Evolutionary conservation across 2,888 invertebrate species (phyloP), one percentile per base, ranked within the genome.

Genomic region (Acrobasis suavella): DNA sequence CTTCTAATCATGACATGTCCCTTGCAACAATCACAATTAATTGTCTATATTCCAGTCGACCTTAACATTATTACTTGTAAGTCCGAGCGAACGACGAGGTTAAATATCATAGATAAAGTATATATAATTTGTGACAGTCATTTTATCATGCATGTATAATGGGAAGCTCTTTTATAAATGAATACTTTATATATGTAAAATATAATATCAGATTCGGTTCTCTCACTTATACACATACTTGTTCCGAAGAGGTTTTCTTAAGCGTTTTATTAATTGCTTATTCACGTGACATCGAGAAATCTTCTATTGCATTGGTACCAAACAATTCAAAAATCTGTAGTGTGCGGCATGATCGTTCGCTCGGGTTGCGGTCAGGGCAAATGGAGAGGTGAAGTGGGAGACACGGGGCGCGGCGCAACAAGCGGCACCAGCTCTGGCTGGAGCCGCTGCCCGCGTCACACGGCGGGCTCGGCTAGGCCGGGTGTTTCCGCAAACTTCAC

Each of bases 361-460:
- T 85, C 85, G 68, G 67, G 64, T 62, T 71, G 69, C 62, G 74
- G 89, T 89, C 89, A 90, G 77, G 90, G 84, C n/a, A 72, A 62
- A 60, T 70, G 72, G 49, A 68, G 63, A 15, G 75, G 71, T 42
- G 78, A 73, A 49, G 72, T 67, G 42, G 74, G 71, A 62, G 78
- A 66, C 17, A 75, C 58, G 62, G 65, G 82, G 80, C 15, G 81
- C 77, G 72, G 75, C 56, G 80, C 73, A 42, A 89, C 84, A 67
- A 92, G 92, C 89, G 92, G 92, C 89, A 90, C 91, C 89, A 92
- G 92, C 85, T 91, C 92, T 68, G 82, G 88, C 90, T 89, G 91
- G 89, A 78, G 91, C 91, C 91, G 89, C 90, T 81, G 90, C 91
- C 86, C 89, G 83, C 86, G 92, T 92, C 93, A 92, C 88, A 91